Conservation (phyloP, 2,113 vertebrate species). For the Ptilorrhoa leucosticta region DNA sequence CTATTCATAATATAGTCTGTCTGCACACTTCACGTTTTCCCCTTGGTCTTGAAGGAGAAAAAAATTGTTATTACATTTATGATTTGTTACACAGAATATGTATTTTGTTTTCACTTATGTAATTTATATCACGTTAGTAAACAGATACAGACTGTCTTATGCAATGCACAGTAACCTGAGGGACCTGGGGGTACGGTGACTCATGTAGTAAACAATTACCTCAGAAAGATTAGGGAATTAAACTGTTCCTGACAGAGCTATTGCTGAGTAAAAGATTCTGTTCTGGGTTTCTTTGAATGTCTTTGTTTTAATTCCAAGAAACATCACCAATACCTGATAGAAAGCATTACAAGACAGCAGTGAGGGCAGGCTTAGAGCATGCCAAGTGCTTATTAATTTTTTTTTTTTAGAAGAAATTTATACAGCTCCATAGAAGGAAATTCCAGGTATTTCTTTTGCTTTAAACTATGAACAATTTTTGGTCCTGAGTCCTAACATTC, state of each 20-base stretch:
- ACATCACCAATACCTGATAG: not conserved
- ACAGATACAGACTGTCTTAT: slow-evolving; percentile 29
- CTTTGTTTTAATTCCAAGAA: not conserved
- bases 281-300: not conserved
- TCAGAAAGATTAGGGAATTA: slow-evolving; percentile 48
- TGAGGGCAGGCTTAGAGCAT: not conserved
- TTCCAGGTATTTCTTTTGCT: not conserved
- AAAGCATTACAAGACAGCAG: not conserved
- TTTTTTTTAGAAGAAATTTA: not conserved
- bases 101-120: slow-evolving; percentile 45
- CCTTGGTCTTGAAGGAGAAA: not conserved
- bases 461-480: not conserved
- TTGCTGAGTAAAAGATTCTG: not conserved
- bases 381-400: not conserved
- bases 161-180: slow-evolving; percentile 24
- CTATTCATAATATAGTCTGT: not conserved
- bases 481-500: not conserved
- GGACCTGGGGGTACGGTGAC: not conserved
- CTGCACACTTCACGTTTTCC: not conserved
- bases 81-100: not conserved
- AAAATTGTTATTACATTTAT: not conserved
- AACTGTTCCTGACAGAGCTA: slow-evolving; percentile 15
- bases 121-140: slow-evolving; percentile 59
- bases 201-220: slow-evolving; percentile 59
- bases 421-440: not conserved